Conservation (phyloP, 2,113 vertebrate species). For the Tretioscincus oriximinensis region DNA sequence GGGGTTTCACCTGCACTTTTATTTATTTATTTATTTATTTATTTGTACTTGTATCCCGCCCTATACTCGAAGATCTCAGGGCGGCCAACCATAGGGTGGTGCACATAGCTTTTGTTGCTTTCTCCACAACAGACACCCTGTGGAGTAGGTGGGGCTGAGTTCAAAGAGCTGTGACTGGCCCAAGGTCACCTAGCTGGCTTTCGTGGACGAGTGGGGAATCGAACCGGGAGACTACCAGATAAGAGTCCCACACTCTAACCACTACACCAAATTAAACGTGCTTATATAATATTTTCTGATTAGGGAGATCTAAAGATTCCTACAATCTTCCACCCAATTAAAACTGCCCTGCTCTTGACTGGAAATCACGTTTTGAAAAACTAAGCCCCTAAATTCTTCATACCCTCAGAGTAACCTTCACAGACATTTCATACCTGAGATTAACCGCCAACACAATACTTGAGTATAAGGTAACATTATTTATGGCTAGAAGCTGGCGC, state of each 20-base stretch:
- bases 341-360: slow-evolving; percentile 29
- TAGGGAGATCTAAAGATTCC: neutral
- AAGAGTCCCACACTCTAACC: too few relatives aligned
- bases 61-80: too few relatives aligned
- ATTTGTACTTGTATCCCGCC: too few relatives aligned
- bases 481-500: slow-evolving; percentile 30
- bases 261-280: neutral
- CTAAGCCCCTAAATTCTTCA: slow-evolving; percentile 41
- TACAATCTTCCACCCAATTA: slow-evolving; percentile 10
- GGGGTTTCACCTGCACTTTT: neutral
- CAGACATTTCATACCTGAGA: slow-evolving; percentile 30
- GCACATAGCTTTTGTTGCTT: too few relatives aligned
- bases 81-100: too few relatives aligned
- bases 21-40: too few relatives aligned
- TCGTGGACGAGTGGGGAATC: too few relatives aligned
- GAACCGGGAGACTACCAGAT: too few relatives aligned
- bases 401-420: slow-evolving; percentile 37
- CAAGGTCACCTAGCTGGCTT: too few relatives aligned
- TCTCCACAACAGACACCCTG: too few relatives aligned
- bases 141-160: too few relatives aligned
- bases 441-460: slow-evolving; percentile 41
- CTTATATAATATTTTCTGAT: neutral
- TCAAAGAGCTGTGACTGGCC: too few relatives aligned
- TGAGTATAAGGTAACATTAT: slow-evolving; percentile 20
- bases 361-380: slow-evolving; percentile 23